Evolutionary conservation across 2,113 vertebrate species (phyloP).

Genomic region (Cyphomyrus plagiostoma): DNA sequence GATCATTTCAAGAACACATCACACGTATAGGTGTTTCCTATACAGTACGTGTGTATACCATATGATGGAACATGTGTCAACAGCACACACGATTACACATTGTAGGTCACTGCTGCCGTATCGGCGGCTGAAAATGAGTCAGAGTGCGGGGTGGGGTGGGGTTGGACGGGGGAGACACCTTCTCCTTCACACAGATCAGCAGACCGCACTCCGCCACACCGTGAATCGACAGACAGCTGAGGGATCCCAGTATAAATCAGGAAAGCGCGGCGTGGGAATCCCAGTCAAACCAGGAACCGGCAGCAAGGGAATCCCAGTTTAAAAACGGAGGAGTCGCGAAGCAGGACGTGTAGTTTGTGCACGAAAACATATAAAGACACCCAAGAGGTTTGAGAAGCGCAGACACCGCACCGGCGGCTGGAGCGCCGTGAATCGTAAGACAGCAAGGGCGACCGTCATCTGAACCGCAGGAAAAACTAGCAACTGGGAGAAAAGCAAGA

Average conservation of each 20-base stretch:
- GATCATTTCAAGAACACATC: background rate
- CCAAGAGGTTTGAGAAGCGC: background rate
- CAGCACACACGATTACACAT: background rate
- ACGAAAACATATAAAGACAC: background rate
- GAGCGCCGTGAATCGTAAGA: background rate
- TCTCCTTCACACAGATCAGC: slow-evolving; percentile 28
- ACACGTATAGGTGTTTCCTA: background rate
- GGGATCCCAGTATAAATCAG: slow-evolving; percentile 25
- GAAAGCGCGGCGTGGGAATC: background rate
- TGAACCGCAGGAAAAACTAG: slow-evolving; percentile 12
- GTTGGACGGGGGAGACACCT: slow-evolving; percentile 29
- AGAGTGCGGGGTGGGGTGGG: slow-evolving; percentile 34
- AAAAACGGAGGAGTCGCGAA: slow-evolving; percentile 23
- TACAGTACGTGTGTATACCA: background rate
- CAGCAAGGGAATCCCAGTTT: background rate
- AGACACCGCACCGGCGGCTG: background rate
- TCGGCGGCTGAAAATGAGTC: slow-evolving; percentile 14
- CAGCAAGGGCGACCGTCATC: background rate
- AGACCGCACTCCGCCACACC: slow-evolving; percentile 21
- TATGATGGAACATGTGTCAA: slow-evolving; percentile 2
- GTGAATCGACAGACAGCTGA: slow-evolving; percentile 27
- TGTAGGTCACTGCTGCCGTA: slow-evolving; percentile 19
- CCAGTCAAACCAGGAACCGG: background rate
- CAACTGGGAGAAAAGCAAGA: slow-evolving; percentile 12
- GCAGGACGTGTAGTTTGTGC: slow-evolving; percentile 10